Percentiles rank a stretch among this genome's conserved stretches.
phyloP scores from a whole-genome alignment of 2,797 vertebrate species.

The Aulostomus chinensis region DNA sequence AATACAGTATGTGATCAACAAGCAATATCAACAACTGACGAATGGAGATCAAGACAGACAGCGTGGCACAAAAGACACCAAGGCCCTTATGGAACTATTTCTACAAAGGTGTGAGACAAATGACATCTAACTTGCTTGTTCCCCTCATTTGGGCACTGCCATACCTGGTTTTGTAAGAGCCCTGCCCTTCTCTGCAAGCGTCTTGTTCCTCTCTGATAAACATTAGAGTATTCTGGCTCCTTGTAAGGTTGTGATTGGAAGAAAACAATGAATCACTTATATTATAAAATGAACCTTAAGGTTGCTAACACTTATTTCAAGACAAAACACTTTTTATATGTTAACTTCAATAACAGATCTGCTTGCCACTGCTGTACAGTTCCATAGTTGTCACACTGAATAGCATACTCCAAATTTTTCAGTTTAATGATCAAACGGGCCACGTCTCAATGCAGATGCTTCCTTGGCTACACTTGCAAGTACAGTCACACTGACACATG shows the following conservation, averaged over 20 bases:
- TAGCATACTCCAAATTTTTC: too few species aligned
- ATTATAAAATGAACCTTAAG: constrained; percentile 41
- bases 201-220: constrained; percentile 86
- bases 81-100: constrained; percentile 81
- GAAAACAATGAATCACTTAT: constrained; percentile 80
- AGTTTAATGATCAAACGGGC: too few species aligned
- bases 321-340: constrained; percentile 5
- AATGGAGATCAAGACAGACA: constrained; percentile 55
- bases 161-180: constrained; percentile 86
- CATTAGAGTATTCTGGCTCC: constrained; percentile 89
- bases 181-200: constrained; percentile 87
- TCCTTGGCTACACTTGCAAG: too few species aligned
- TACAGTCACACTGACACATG: too few species aligned
- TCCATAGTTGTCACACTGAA: too few species aligned
- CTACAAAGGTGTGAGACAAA: constrained; percentile 64
- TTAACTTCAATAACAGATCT: constrained; percentile 10
- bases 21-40: constrained; percentile 54
- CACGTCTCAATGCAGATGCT: too few species aligned
- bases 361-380: neutral
- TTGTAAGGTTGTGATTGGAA: constrained; percentile 79
- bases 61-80: constrained; percentile 51
- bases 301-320: constrained; percentile 28
- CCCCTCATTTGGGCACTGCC: constrained; percentile 50
- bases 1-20: constrained; percentile 65
- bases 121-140: constrained; percentile 60